Base-by-base conservation (phyloP, 2,888 invertebrate species). In the Meiosimyza platycephala region DNA sequence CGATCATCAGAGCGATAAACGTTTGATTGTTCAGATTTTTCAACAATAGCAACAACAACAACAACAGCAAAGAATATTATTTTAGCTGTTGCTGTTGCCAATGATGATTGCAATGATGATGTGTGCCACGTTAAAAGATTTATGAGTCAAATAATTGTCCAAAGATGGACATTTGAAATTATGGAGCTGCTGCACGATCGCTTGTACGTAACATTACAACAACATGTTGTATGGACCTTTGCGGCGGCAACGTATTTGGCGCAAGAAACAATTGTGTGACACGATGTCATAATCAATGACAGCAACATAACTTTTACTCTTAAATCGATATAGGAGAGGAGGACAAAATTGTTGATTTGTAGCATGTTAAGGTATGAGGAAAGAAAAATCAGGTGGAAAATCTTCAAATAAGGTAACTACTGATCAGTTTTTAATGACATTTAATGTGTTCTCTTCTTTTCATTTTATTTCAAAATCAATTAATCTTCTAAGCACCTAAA, bases 131-230 rank as follows among this genome's bases (percentile, higher is more conserved):
- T 70, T 70, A 63, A 52, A 70, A 63, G 70, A 70, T 70, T 70
- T 70, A 70, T 70, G 70, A 70, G 70, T 70, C 70, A 52, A 70
- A 70, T 70, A 70, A 70, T 70, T 63, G 70, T 70, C 70, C 70
- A 57, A 57, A 63, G 54, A 63, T 62, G 70, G 62, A 33, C 62
- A 54, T 48, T 70, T 33, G 70, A 70, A 70, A 63, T 70, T 70
- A 70, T 70, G 70, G 40, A 70, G 63, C 40, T 62, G 57, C 65
- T 65, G 71, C 71, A 65, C 64, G 71, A 57, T 59, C 50, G 48
- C 52, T 54, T 40, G 40, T 40, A 6, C 13, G n/a, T 16, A 15
- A 12, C 62, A 6, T 40, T 18, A 18, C 54, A 54, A 16, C 40
- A 40, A 16, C n/a, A 18, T 54, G 54, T 40, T n/a, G 12, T 18